Evolutionary conservation across 2,888 invertebrate genomes (phyloP).

Genomic region (Idaea dimidiata): DNA sequence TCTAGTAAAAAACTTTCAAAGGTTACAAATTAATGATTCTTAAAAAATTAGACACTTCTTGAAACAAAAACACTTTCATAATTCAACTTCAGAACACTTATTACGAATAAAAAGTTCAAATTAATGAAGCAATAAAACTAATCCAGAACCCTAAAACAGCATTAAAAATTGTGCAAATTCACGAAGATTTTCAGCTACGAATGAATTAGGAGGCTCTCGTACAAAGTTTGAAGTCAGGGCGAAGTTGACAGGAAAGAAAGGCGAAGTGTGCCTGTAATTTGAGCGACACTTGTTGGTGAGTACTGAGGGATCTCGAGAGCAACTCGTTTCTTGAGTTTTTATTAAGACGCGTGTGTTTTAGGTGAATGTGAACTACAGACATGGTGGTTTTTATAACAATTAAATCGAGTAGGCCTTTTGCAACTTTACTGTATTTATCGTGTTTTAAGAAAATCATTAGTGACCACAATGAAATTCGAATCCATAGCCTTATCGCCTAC

Average conservation of each 20-base stretch:
- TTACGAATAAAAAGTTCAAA: conserved; percentile 1
- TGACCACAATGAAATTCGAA: too few relatives aligned
- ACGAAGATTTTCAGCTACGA: not conserved
- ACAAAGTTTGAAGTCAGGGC: not conserved
- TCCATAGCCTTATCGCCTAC: too few relatives aligned
- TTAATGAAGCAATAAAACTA: not conserved
- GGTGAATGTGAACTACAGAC: too few relatives aligned
- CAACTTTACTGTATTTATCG: too few relatives aligned
- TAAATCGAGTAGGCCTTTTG: too few relatives aligned
- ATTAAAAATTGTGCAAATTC: not conserved
- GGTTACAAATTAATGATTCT: too few relatives aligned
- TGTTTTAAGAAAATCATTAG: too few relatives aligned
- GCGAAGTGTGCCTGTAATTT: not conserved
- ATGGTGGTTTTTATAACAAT: too few relatives aligned
- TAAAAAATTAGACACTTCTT: too few relatives aligned
- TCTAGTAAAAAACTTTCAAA: too few relatives aligned
- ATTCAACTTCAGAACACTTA: not conserved
- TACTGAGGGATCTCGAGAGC: not conserved
- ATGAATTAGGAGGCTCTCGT: not conserved
- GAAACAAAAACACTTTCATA: not conserved
- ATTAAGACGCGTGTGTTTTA: too few relatives aligned
- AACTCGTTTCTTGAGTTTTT: not conserved
- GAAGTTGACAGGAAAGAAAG: conserved; percentile 1
- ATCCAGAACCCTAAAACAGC: not conserved
- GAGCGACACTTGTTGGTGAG: not conserved